Evolutionary conservation across 2,888 invertebrate genomes (phyloP).

Genomic region (Drosophila barbarae): DNA sequence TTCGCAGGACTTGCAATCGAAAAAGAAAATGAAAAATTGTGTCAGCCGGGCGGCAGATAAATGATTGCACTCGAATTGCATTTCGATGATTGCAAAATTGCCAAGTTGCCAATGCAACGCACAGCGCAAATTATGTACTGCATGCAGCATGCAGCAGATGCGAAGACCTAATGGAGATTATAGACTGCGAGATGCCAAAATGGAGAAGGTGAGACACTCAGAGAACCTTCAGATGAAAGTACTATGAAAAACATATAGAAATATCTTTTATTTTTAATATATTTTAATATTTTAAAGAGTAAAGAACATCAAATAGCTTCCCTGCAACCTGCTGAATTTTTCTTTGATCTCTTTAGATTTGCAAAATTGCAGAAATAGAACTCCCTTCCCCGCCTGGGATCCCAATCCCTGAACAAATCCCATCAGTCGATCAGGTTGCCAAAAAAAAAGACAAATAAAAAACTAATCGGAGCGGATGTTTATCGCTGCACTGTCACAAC

Average conservation of each 20-base stretch:
- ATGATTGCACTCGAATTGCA: constrained; percentile 75
- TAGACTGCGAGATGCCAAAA: constrained; percentile 47
- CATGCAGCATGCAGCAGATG: constrained; percentile 47
- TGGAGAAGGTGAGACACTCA: constrained; percentile 3
- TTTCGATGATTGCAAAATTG: constrained; percentile 73
- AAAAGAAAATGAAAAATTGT: constrained; percentile 65
- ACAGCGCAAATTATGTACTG: constrained; percentile 53
- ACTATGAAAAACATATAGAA: neutral
- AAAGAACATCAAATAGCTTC: neutral
- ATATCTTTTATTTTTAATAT: neutral
- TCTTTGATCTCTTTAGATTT: constrained; percentile 9
- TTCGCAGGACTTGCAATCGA: constrained; percentile 51
- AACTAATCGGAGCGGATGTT: constrained; percentile 56
- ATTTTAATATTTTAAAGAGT: too few relatives aligned
- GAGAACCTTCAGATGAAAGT: neutral
- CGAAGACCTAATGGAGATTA: constrained; percentile 63
- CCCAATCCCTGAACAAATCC: neutral
- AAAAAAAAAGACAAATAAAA: constrained; percentile 6
- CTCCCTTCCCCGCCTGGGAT: neutral
- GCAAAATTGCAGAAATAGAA: constrained; percentile 1
- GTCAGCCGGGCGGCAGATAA: constrained; percentile 59
- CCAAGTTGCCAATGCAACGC: constrained; percentile 50
- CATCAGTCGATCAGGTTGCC: constrained; percentile 20
- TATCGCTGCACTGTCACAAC: constrained; percentile 46
- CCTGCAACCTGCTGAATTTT: neutral